These are phyloP conservation scores for Manis pentadactyla DNA, from an alignment of 2,797 vertebrate genomes.

Conservation along the genomic window DNA sequence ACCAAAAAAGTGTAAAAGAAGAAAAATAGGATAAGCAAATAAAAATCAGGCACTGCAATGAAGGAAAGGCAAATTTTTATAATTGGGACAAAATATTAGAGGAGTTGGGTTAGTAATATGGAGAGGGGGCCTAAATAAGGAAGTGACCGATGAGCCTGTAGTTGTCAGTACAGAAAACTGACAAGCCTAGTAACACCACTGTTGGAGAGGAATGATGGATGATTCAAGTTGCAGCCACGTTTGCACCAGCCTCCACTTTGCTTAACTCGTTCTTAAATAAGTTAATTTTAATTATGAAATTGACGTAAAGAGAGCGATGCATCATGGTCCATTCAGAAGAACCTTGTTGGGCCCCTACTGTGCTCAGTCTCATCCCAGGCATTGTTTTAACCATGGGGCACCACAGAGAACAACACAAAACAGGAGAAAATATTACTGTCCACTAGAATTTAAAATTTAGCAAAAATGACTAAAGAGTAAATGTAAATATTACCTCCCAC, in stretches of 20 bases:
- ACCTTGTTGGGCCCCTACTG: not conserved
- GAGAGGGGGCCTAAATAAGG: not conserved
- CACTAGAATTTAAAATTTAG: not conserved
- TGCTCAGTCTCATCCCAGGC: not conserved
- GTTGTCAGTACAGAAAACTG: not conserved
- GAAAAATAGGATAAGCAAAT: not conserved
- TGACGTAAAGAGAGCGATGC: not conserved
- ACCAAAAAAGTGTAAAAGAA: not conserved
- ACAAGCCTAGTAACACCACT: not conserved
- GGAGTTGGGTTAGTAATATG: not conserved
- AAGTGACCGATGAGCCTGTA: not conserved
- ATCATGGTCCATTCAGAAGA: not conserved
- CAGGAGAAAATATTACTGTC: not conserved
- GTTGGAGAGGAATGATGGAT: not conserved
- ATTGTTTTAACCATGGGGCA: not conserved
- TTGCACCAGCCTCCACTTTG: not conserved
- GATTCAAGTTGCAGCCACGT: not conserved
- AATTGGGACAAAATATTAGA: not conserved
- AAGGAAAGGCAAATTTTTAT: not conserved
- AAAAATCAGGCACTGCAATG: not conserved
- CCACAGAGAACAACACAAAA: not conserved
- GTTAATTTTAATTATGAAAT: not conserved
- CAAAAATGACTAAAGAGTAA: not conserved
- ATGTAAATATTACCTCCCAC: not conserved
- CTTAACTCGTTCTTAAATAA: not conserved